These are phyloP conservation scores for Eilema sororculum DNA, from an alignment of 2,888 invertebrate genomes.

Conservation along the genomic window DNA sequence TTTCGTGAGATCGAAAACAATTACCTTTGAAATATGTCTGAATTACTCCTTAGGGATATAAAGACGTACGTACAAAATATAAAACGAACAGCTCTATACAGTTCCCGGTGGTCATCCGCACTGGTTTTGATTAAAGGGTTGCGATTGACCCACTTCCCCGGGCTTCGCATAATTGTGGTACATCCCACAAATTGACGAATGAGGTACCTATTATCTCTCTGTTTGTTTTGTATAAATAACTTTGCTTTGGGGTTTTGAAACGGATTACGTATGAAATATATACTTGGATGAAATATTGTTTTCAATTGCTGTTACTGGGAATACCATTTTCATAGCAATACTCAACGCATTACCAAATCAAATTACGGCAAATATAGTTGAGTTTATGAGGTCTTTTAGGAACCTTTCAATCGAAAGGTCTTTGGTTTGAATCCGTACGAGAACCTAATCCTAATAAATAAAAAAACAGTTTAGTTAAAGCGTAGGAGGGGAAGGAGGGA, in stretches of 20 bases:
- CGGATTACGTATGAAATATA: background rate
- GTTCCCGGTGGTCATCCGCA: conserved; percentile 16
- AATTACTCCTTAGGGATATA: background rate
- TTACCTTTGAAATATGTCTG: too few relatives aligned
- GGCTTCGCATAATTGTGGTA: conserved; percentile 25
- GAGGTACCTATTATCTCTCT: conserved; percentile 9
- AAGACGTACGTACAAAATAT: background rate
- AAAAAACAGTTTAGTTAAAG: too few relatives aligned
- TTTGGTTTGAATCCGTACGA: too few relatives aligned
- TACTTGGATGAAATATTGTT: background rate
- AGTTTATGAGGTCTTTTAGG: too few relatives aligned
- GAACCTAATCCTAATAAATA: too few relatives aligned
- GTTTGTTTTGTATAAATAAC: conserved; percentile 16
- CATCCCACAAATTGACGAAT: conserved; percentile 25
- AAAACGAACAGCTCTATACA: conserved; percentile 11
- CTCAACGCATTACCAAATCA: too few relatives aligned
- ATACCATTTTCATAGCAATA: too few relatives aligned
- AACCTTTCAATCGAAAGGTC: too few relatives aligned
- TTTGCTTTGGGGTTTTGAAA: background rate
- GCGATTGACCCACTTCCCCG: conserved; percentile 42
- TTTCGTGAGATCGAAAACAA: too few relatives aligned
- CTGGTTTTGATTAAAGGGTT: conserved; percentile 36
- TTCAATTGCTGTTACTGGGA: background rate
- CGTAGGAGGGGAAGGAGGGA: too few relatives aligned
- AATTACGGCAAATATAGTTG: too few relatives aligned